These are phyloP conservation scores for Antitype chi DNA, from an alignment of 2,888 invertebrate species.

Conservation along the genomic window DNA sequence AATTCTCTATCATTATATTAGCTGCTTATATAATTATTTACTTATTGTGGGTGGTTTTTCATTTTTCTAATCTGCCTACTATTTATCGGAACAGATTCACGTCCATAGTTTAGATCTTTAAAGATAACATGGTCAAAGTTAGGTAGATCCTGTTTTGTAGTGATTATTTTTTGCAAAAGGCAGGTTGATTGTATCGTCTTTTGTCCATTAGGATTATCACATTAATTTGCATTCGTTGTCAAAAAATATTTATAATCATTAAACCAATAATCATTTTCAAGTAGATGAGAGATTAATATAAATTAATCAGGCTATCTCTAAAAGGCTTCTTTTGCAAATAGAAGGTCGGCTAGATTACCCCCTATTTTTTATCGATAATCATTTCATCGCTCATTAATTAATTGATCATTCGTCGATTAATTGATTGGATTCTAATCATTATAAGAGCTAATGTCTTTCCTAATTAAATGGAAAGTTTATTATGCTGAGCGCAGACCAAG, in stretches of 20 bases:
- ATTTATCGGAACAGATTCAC: not conserved
- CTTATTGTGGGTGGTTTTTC: not conserved
- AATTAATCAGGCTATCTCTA: not conserved
- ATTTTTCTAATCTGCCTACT: not conserved
- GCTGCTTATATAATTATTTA: not conserved
- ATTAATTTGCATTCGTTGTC: not conserved
- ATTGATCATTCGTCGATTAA: not conserved
- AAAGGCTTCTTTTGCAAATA: not conserved
- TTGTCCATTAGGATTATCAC: not conserved
- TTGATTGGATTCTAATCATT: not conserved
- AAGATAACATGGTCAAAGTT: conserved; percentile 6
- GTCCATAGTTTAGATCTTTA: not conserved
- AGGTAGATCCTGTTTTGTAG: not conserved
- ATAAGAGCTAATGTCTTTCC: not conserved
- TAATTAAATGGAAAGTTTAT: not conserved
- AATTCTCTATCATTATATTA: conserved; percentile 4
- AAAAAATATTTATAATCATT: not conserved
- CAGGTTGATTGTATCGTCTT: conserved; percentile 6
- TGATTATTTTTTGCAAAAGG: conserved; percentile 2
- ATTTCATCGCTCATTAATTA: not conserved
- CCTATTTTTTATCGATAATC: not conserved
- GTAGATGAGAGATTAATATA: not conserved
- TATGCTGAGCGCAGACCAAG: not conserved
- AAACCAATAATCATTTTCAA: not conserved
- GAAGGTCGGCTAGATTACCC: not conserved